These are phyloP conservation scores for Chymomyza costata DNA, from an alignment of 1,140 invertebrate genomes.

Conservation along the genomic window DNA sequence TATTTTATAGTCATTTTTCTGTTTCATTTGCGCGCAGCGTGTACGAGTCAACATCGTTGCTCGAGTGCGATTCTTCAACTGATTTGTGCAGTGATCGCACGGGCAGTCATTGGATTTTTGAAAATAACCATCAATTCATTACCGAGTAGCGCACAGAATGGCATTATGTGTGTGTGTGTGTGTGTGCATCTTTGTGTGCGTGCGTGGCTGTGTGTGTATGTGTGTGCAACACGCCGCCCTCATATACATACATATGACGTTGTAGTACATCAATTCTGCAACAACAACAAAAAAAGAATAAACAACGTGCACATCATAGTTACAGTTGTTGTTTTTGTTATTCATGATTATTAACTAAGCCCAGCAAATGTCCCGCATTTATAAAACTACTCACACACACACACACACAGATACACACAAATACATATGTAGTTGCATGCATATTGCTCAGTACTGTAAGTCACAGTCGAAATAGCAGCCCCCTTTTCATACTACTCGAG, in stretches of 20 bases:
- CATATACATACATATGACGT: slow-evolving; percentile 32
- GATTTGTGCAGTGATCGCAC: slow-evolving; percentile 69
- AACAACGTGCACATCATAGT: neutral
- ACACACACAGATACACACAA: neutral
- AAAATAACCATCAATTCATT: slow-evolving; percentile 73
- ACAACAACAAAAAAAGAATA: slow-evolving; percentile 35
- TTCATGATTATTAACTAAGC: slow-evolving; percentile 64
- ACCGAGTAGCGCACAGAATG: slow-evolving; percentile 32
- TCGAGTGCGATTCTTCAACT: slow-evolving; percentile 72
- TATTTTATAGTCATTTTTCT: slow-evolving; percentile 1
- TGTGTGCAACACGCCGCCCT: slow-evolving; percentile 50
- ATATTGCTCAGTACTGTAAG: too few relatives aligned
- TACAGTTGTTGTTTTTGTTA: too few relatives aligned
- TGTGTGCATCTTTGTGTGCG: slow-evolving; percentile 14
- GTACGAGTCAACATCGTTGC: slow-evolving; percentile 53
- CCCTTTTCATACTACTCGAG: slow-evolving; percentile 8
- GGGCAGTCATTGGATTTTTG: slow-evolving; percentile 74
- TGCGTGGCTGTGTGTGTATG: slow-evolving; percentile 13
- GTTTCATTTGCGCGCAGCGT: slow-evolving; percentile 11
- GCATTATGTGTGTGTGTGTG: slow-evolving; percentile 11
- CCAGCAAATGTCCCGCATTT: slow-evolving; percentile 62
- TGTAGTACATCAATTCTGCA: slow-evolving; percentile 56
- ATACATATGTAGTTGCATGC: neutral
- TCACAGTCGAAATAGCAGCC: slow-evolving; percentile 33
- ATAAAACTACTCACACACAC: slow-evolving; percentile 19